Percentiles rank a stretch among this genome's conserved stretches.
These are phyloP conservation scores for Tragelaphus imberbis DNA, from an alignment of 2,113 vertebrate species.

Conservation along the genomic window DNA sequence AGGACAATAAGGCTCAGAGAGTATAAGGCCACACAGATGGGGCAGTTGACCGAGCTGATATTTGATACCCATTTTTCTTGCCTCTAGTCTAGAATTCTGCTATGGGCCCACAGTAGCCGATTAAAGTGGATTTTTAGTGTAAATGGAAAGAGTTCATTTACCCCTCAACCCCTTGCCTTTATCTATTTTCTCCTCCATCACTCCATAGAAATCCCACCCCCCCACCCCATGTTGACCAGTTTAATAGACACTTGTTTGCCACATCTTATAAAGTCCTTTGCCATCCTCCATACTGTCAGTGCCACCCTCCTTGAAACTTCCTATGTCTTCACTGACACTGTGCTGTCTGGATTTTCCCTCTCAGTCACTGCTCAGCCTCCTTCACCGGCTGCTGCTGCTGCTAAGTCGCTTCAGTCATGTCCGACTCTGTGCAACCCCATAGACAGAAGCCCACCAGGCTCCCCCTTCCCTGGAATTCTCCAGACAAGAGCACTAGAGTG, in stretches of 20 bases:
- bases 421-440: no score
- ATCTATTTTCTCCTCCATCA: neutral
- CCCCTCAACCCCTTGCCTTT: neutral
- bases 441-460: no score
- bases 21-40: neutral
- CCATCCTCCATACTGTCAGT: neutral
- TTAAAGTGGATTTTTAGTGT: neutral
- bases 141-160: neutral
- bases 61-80: neutral
- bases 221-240: neutral
- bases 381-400: neutral
- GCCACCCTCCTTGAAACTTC: neutral
- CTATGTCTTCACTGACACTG: neutral
- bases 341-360: neutral
- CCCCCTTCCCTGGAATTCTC: no score
- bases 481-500: no score
- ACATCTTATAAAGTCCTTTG: neutral
- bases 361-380: neutral
- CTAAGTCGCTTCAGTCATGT: no score
- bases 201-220: neutral
- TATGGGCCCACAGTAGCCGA: neutral
- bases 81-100: neutral
- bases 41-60: neutral
- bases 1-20: neutral
- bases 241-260: neutral